Percentiles rank a stretch among this genome's conserved stretches.
These are phyloP conservation scores for Andrena hattorfiana DNA, from an alignment of 2,888 invertebrate genomes.

Conservation along the genomic window DNA sequence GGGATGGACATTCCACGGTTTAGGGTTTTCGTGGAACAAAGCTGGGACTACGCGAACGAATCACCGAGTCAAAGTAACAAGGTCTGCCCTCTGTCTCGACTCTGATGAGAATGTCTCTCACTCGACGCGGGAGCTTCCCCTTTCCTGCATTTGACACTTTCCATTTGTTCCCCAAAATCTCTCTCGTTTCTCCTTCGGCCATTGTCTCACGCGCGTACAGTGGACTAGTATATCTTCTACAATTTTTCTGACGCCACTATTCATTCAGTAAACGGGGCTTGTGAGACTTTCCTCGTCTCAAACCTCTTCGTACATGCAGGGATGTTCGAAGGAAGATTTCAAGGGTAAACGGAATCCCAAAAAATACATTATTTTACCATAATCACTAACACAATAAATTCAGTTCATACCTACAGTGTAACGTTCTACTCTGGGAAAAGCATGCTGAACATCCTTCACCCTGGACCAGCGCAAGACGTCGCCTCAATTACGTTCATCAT, in stretches of 20 bases:
- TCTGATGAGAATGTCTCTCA: conserved; percentile 53
- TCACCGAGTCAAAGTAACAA: conserved; percentile 44
- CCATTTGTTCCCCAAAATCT: conserved; percentile 54
- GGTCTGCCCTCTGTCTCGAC: conserved; percentile 41
- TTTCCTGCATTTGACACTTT: conserved; percentile 51
- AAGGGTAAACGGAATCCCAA: no score
- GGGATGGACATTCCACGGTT: not conserved
- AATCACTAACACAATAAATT: not conserved
- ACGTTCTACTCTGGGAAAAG: not conserved
- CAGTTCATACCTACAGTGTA: not conserved
- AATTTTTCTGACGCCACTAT: conserved; percentile 13
- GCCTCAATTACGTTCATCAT: conserved; percentile 1
- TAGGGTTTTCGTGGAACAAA: conserved; percentile 9
- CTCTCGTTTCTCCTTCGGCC: conserved; percentile 18
- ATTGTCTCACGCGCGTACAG: conserved; percentile 14
- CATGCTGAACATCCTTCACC: not conserved
- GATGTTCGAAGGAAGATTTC: no score
- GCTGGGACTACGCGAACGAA: conserved; percentile 36
- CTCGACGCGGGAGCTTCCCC: conserved; percentile 34
- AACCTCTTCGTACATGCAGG: not conserved
- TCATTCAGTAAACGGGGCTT: not conserved
- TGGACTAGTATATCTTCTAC: conserved; percentile 4
- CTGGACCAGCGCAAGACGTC: not conserved
- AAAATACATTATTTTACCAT: no score
- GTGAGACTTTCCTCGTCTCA: not conserved